Evolutionary conservation across 1,140 invertebrate genomes (phyloP), one percentile per base, ranked within the genome.

Genomic region (Gyrodactylus salaris): DNA sequence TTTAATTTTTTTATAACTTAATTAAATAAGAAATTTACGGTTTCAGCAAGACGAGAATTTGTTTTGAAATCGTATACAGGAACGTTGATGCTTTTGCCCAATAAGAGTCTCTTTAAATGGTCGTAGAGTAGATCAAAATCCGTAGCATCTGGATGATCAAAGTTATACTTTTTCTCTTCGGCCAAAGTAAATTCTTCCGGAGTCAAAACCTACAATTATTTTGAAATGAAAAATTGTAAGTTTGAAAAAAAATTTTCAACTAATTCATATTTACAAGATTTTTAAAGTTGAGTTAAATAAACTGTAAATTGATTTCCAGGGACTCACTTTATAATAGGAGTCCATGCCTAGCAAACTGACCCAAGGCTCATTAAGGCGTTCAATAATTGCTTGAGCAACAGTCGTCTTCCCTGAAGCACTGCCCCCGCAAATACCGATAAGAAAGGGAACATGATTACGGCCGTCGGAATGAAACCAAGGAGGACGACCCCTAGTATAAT

Each of bases 291-390:
- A n/a, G n/a, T n/a, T n/a, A n/a, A n/a, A n/a, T n/a, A n/a, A n/a
- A n/a, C n/a, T n/a, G n/a, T n/a, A n/a, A n/a, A n/a, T n/a, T n/a
- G n/a, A 24, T 75, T 78, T n/a, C n/a, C n/a, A n/a, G n/a, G n/a
- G n/a, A n/a, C n/a, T n/a, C n/a, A 91, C 91, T 85, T 98, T 98
- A 79, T 98, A 99, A 83, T 98, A 99, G 1, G 91, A 96, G 79
- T 98, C 94, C 91, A 99, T 93, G 78, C 90, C 92, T 54, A 98
- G 84, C 1, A 98, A 84, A 25, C 92, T 97, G 25, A 98, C 94
- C 94, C 94, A 99, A 27, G 90, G 91, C 75, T 98, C 89, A 83
- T 94, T 88, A 1, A 99, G 83, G 76, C 86, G 87, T 84, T 96
- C 91, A 75, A 98, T 97, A 70, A 98, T 98, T 83, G 91, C 93